These are phyloP conservation scores for Parnassius mnemosyne DNA, from an alignment of 2,888 invertebrate genomes.

Conservation along the genomic window DNA sequence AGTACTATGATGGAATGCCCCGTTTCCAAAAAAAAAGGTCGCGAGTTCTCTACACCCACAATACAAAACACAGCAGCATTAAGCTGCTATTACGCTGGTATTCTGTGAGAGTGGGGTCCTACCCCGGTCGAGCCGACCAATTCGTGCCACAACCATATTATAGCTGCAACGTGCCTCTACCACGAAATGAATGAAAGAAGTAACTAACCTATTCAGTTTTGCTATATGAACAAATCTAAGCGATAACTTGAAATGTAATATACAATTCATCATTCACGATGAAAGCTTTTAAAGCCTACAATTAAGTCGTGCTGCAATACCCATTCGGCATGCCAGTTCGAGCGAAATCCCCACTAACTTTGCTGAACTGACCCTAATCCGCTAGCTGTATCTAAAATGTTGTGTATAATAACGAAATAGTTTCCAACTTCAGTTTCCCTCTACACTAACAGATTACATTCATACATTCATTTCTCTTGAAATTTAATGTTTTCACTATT, in stretches of 20 bases:
- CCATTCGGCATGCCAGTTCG: conserved; percentile 33
- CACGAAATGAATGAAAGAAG: too few relatives aligned
- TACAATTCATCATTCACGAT: conserved; percentile 35
- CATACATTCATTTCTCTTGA: conserved; percentile 24
- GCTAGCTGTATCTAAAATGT: conserved; percentile 39
- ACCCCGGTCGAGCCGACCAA: too few relatives aligned
- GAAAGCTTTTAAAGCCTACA: conserved; percentile 46
- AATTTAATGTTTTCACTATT: background rate
- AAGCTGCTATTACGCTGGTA: too few relatives aligned
- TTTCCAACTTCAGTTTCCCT: conserved; percentile 34
- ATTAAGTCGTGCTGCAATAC: conserved; percentile 41
- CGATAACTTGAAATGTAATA: conserved; percentile 32
- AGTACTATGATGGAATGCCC: too few relatives aligned
- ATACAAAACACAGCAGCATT: too few relatives aligned
- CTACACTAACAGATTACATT: conserved; percentile 24
- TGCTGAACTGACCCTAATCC: conserved; percentile 40
- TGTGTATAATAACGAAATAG: conserved; percentile 39
- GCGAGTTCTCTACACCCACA: too few relatives aligned
- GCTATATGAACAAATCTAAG: background rate
- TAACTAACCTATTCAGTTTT: too few relatives aligned
- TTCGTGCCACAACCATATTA: too few relatives aligned
- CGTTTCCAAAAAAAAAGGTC: too few relatives aligned
- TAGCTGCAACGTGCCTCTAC: too few relatives aligned
- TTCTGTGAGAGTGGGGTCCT: too few relatives aligned
- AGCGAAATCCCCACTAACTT: conserved; percentile 40